Evolutionary conservation across 2,113 vertebrate species (phyloP).

Genomic region (Oceanites oceanicus): DNA sequence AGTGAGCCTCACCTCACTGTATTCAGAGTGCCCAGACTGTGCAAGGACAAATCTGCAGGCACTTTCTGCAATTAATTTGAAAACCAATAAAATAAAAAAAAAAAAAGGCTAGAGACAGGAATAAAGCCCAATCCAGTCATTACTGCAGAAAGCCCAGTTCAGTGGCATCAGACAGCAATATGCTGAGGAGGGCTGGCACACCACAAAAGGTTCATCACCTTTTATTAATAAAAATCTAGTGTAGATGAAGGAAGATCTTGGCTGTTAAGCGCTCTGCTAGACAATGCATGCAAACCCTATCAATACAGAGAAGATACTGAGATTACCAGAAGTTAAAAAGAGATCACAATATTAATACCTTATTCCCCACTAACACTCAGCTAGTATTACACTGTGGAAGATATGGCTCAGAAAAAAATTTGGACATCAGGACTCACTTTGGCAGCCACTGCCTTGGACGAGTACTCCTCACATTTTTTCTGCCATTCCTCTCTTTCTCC

Average conservation of each 20-base stretch:
- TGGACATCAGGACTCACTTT: not conserved
- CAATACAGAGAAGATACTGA: not conserved
- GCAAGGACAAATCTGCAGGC: not conserved
- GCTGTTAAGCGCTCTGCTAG: not conserved
- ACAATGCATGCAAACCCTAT: not conserved
- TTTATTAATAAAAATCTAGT: not conserved
- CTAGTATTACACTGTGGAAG: not conserved
- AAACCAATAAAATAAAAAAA: not conserved
- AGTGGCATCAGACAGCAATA: not conserved
- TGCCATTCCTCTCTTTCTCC: not conserved
- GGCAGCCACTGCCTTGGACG: not conserved
- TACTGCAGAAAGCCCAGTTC: not conserved
- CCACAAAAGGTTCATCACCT: not conserved
- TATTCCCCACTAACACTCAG: not conserved
- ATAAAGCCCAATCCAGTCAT: not conserved
- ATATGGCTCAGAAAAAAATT: not conserved
- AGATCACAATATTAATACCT: not conserved
- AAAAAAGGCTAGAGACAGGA: not conserved
- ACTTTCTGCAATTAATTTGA: not conserved
- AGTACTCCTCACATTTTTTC: not conserved
- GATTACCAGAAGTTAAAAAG: not conserved
- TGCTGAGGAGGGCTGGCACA: not conserved
- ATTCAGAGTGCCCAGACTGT: not conserved
- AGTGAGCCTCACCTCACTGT: not conserved
- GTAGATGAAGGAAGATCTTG: not conserved